Evolutionary conservation across 2,797 vertebrate genomes (phyloP), one percentile per base, ranked within the genome.

Genomic region (Pelobates cultripes): DNA sequence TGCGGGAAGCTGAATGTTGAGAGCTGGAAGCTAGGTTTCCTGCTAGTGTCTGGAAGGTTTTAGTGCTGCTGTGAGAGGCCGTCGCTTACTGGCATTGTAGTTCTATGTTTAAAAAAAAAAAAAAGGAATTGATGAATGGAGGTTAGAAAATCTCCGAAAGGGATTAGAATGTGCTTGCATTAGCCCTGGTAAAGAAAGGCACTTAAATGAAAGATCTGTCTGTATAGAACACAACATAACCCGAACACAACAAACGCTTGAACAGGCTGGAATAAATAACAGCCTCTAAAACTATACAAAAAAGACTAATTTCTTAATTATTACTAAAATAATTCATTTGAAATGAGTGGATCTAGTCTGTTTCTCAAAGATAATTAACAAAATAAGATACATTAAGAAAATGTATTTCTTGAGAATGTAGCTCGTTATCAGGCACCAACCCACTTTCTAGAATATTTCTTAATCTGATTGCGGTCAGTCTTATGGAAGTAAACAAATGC

Each of bases 171-270:
- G 74, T 88, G 82, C 87, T 86, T 86, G 82, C 68, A 84, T 84
- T 80, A 84, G 82, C 82, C 82, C 80, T 55, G 73, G 81, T 70
- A 85, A 91, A 87, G 87, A 73, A 79, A 81, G 93, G 87, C 91
- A 92, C 89, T 89, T 94, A 90, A 93, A 89, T 87, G 55, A 14
- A 78, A 86, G 85, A 87, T 90, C 80, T 90, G 90, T 86, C 76
- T 89, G 87, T 88, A 86, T 91, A 91, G 86, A 90, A 90, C 88
- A 91, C 82, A 83, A 84, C 77, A 70, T 73, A 43, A 81, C 82
- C 71, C 86, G 78, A 70, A 86, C 74, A 81, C 83, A 70, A 85
- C n/a, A n/a, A n/a, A n/a, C 85, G 78, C 84, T 82, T 61, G 75
- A 71, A 83, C 86, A 77, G 72, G 86, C 88, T 85, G 69, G 87